phyloP scores from a whole-genome alignment of 2,888 invertebrate species.

The Aleiodes leptofemur region DNA sequence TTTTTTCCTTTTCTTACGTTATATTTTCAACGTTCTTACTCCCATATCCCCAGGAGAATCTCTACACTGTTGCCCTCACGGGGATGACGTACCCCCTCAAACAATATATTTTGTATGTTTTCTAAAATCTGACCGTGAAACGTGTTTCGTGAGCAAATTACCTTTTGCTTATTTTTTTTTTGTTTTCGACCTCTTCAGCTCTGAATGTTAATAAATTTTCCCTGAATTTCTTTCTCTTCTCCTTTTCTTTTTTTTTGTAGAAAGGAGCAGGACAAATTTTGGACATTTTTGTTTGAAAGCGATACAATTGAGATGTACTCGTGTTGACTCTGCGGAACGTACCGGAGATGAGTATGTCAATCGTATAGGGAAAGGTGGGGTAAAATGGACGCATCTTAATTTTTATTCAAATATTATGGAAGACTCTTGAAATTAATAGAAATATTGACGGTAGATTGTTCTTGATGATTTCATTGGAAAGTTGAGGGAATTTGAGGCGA shows the following conservation, averaged over 20 bases:
- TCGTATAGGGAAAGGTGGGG: no score
- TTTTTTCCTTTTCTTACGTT: slow-evolving; percentile 53
- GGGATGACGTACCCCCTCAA: slow-evolving; percentile 35
- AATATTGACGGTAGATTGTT: no score
- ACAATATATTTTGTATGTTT: slow-evolving; percentile 25
- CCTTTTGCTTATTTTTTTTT: slow-evolving; percentile 67
- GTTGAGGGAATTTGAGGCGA: no score
- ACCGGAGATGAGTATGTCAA: no score
- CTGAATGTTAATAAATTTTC: slow-evolving; percentile 25
- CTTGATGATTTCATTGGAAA: no score
- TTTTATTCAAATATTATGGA: no score
- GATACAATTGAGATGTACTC: slow-evolving; percentile 41
- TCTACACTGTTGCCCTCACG: slow-evolving; percentile 17
- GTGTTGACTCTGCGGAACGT: no score
- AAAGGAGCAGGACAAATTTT: neutral
- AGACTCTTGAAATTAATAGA: no score
- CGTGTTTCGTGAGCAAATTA: slow-evolving; percentile 72
- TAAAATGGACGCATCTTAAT: no score
- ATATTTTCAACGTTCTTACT: slow-evolving; percentile 55
- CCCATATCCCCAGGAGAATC: slow-evolving; percentile 50
- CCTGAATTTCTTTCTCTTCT: slow-evolving; percentile 27
- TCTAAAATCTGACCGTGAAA: slow-evolving; percentile 55
- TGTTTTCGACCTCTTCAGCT: slow-evolving; percentile 62
- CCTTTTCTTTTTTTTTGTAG: slow-evolving; percentile 17
- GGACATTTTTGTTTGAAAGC: neutral